Evolutionary conservation across 2,888 invertebrate genomes (phyloP).

Genomic region (Tenthredo mesomela): DNA sequence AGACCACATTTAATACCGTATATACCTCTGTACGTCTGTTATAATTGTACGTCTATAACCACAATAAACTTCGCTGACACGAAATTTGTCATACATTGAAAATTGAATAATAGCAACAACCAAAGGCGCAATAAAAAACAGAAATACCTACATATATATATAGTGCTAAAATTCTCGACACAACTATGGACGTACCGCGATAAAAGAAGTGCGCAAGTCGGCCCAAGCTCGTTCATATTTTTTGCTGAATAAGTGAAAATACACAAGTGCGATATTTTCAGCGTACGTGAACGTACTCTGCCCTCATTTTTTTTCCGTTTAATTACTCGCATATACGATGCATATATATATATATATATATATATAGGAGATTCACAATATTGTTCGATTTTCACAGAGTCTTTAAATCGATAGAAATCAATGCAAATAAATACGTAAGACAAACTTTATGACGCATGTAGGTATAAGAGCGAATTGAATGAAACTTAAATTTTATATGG

Average conservation of each 20-base stretch:
- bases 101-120: background rate
- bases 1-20: background rate
- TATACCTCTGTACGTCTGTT: background rate
- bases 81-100: background rate
- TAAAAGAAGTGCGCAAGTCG: background rate
- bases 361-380: background rate
- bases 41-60: background rate
- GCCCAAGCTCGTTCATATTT: background rate
- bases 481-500: background rate
- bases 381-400: background rate
- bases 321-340: background rate
- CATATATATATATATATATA: no score
- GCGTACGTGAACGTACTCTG: background rate
- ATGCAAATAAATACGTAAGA: background rate
- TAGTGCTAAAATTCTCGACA: background rate
- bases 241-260: slow-evolving; percentile 17
- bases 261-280: background rate
- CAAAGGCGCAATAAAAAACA: background rate
- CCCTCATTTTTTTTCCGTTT: background rate
- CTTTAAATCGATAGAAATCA: background rate
- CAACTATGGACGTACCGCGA: background rate
- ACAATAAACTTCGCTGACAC: background rate
- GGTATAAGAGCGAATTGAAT: background rate
- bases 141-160: background rate
- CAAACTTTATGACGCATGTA: no score